Conservation (phyloP, 2,888 invertebrate species). For the Drosophila multiciliata region DNA sequence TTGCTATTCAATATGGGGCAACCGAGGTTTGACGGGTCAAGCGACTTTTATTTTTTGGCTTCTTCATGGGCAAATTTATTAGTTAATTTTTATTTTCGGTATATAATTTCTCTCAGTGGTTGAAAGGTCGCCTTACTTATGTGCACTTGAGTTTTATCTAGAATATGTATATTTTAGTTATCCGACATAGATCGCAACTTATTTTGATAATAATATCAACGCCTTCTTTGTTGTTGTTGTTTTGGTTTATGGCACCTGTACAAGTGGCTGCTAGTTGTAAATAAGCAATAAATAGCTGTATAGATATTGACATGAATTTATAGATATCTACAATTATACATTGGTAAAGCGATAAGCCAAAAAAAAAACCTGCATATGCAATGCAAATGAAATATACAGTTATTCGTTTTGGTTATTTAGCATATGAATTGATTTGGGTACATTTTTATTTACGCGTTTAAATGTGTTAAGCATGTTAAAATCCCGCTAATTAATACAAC, state of each 20-base stretch:
- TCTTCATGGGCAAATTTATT: conserved; percentile 14
- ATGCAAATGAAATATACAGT: conserved; percentile 20
- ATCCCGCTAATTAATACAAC: conserved; percentile 3
- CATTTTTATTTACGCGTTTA: conserved; percentile 3
- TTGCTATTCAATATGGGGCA: neutral
- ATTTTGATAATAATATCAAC: conserved; percentile 28
- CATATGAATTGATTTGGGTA: conserved; percentile 4
- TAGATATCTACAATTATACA: conserved; percentile 24
- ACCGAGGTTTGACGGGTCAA: conserved; percentile 13
- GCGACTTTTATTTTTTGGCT: conserved; percentile 5
- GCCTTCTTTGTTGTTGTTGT: conserved; percentile 5
- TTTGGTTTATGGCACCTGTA: conserved; percentile 10
- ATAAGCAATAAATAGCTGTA: conserved; percentile 23
- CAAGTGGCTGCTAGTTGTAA: conserved; percentile 24
- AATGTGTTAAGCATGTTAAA: conserved; percentile 32
- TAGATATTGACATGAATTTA: conserved; percentile 15
- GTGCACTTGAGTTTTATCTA: conserved; percentile 24
- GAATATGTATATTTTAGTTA: conserved; percentile 8
- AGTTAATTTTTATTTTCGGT: neutral
- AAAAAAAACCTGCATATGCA: conserved; percentile 15
- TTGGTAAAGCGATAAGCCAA: conserved; percentile 26
- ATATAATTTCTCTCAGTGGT: conserved; percentile 52
- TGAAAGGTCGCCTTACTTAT: neutral
- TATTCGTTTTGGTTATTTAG: neutral
- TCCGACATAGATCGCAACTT: conserved; percentile 16